Evolutionary conservation across 2,888 invertebrate genomes (phyloP).

Genomic region (Lepidocyrtinus sp.): DNA sequence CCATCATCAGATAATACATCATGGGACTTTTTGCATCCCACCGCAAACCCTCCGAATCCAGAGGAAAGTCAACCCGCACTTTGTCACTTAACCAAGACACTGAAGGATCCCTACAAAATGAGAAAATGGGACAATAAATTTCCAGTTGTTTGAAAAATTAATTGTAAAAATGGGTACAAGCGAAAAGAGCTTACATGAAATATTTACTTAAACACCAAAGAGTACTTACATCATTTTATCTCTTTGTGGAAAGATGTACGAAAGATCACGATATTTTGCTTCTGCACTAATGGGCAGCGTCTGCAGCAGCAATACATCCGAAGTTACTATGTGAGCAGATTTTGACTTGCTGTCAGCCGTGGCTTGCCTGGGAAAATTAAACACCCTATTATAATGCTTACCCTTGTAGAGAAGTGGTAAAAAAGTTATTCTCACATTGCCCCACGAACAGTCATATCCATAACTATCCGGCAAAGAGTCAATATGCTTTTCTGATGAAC

Average conservation of each 20-base stretch:
- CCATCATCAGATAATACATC: constrained; percentile 35
- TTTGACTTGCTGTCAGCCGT: constrained; percentile 25
- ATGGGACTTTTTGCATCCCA: constrained; percentile 14
- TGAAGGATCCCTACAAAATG: constrained; percentile 10
- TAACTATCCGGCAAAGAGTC: constrained; percentile 20
- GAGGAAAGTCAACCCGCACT: constrained; percentile 37
- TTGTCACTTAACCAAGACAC: constrained; percentile 43
- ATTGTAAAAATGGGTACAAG: too few relatives aligned
- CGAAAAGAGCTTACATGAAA: too few relatives aligned
- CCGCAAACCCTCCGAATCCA: constrained; percentile 33
- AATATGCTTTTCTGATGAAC: constrained; percentile 50
- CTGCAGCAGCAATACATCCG: constrained; percentile 47
- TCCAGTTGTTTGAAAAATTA: too few relatives aligned
- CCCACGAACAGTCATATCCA: constrained; percentile 39
- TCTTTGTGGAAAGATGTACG: constrained; percentile 42
- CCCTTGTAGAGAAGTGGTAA: not conserved
- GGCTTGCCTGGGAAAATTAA: constrained; percentile 8
- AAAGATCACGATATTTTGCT: constrained; percentile 19
- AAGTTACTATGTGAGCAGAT: constrained; percentile 25
- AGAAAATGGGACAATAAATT: too few relatives aligned
- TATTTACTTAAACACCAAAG: too few relatives aligned
- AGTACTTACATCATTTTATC: constrained; percentile 7
- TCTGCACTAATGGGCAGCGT: constrained; percentile 30
- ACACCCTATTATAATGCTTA: not conserved
- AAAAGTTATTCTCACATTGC: constrained; percentile 48